A percentile compares a stretch with the other conserved stretches of the same genome.
Conservation (phyloP, 2,113 vertebrate genomes). For the Lagenorhynchus albirostris region DNA sequence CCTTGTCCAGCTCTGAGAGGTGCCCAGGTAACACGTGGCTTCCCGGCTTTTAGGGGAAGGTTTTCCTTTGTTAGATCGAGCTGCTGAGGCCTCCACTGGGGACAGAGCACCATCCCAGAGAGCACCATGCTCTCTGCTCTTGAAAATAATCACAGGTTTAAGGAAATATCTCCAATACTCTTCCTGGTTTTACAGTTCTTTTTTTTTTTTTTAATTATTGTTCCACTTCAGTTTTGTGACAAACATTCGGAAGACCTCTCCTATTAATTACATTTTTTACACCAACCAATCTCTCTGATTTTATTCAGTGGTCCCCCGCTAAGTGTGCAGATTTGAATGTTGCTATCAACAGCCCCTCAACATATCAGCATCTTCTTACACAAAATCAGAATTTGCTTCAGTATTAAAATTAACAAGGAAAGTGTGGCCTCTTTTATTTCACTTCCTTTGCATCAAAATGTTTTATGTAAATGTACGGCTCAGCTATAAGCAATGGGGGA, state of each 20-base stretch:
- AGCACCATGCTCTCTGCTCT: background rate
- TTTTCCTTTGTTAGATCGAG: background rate
- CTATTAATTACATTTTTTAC: background rate
- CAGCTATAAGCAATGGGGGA: background rate
- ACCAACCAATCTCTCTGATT: constrained; percentile 13
- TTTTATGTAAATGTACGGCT: background rate
- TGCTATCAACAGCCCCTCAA: background rate
- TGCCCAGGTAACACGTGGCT: fast-evolving
- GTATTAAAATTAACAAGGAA: background rate
- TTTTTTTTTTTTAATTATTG: background rate
- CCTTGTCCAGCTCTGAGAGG: background rate
- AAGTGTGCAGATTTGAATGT: background rate
- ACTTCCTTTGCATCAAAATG: background rate
- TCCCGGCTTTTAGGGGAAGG: fast-evolving
- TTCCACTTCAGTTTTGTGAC: background rate
- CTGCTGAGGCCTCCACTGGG: fast-evolving
- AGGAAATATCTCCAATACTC: background rate
- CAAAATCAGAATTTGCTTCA: background rate
- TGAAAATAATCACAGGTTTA: background rate
- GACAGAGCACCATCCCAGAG: background rate
- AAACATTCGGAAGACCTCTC: background rate
- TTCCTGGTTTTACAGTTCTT: background rate
- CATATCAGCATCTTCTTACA: background rate
- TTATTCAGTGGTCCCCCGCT: background rate
- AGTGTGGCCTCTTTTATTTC: background rate